These are phyloP conservation scores for Harpalus rubripes DNA, from an alignment of 2,888 invertebrate species.

Conservation along the genomic window DNA sequence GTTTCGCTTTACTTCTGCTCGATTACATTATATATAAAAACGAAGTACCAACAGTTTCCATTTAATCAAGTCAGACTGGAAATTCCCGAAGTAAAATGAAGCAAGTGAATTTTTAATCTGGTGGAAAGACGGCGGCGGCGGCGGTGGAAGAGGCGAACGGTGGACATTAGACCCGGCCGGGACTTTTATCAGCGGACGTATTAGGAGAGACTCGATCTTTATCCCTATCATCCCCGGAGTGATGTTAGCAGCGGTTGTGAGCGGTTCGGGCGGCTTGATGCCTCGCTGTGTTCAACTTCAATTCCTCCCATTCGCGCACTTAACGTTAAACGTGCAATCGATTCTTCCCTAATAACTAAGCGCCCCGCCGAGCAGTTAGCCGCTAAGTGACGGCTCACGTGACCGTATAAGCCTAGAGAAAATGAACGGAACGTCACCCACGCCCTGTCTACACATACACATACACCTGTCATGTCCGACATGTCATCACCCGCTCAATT, in stretches of 20 bases:
- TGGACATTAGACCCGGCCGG: slow-evolving; percentile 58
- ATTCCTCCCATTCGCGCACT: slow-evolving; percentile 66
- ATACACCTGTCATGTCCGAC: too few relatives aligned
- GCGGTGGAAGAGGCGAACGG: slow-evolving; percentile 20
- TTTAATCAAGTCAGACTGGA: slow-evolving; percentile 62
- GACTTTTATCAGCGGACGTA: slow-evolving; percentile 63
- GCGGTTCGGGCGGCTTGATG: slow-evolving; percentile 27
- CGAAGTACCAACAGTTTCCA: slow-evolving; percentile 55
- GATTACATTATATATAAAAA: slow-evolving; percentile 54
- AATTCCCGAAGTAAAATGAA: slow-evolving; percentile 65
- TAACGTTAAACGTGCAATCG: slow-evolving; percentile 66
- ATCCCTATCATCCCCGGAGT: slow-evolving; percentile 64
- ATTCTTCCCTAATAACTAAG: slow-evolving; percentile 65
- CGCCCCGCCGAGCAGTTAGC: slow-evolving; percentile 16
- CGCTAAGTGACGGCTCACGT: slow-evolving; percentile 18
- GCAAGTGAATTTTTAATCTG: slow-evolving; percentile 66
- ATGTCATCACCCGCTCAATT: too few relatives aligned
- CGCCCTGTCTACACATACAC: too few relatives aligned
- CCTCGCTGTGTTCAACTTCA: slow-evolving; percentile 60
- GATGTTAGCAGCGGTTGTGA: slow-evolving; percentile 54
- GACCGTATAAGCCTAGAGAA: too few relatives aligned
- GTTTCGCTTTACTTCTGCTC: slow-evolving; percentile 34
- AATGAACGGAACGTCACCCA: too few relatives aligned
- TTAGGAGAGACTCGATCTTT: slow-evolving; percentile 61
- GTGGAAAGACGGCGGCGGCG: slow-evolving; percentile 45